phyloP scores from a whole-genome alignment of 1,140 invertebrate species.

The Brachionus plicatilis region DNA sequence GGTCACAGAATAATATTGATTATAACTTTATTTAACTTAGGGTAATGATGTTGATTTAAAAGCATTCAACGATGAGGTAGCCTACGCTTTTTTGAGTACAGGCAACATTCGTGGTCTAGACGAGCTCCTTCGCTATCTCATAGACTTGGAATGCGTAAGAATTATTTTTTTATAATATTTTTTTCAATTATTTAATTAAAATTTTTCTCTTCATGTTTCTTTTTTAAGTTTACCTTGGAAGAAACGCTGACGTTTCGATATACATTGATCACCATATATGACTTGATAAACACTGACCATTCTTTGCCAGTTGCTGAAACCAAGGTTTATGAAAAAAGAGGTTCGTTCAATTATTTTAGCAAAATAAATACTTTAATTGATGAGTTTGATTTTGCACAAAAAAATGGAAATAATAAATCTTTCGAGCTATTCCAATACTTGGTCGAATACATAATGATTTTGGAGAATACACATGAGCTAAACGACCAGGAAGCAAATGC shows the following conservation, averaged over 20 bases:
- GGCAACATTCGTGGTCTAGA: slow-evolving; percentile 24
- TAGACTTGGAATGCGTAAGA: slow-evolving; percentile 17
- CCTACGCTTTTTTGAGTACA: background rate
- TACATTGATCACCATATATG: background rate
- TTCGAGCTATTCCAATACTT: background rate
- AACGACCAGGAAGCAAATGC: background rate
- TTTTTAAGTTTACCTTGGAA: background rate
- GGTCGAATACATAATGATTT: background rate
- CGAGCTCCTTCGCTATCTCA: background rate
- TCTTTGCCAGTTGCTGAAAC: background rate
- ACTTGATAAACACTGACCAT: background rate
- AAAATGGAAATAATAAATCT: slow-evolving; percentile 2
- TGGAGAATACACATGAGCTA: background rate
- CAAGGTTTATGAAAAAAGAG: background rate
- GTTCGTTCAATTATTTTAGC: background rate
- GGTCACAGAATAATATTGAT: background rate
- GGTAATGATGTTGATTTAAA: slow-evolving; percentile 24
- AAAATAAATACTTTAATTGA: slow-evolving; percentile 15
- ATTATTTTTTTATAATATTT: background rate
- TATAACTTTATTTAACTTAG: background rate
- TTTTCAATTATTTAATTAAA: background rate
- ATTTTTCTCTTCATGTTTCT: background rate
- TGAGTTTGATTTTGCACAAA: background rate
- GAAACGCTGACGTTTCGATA: slow-evolving; percentile 6
- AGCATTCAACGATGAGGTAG: slow-evolving; percentile 8